These are phyloP conservation scores for Gortyna flavago DNA, from an alignment of 2,888 invertebrate genomes.

Conservation along the genomic window DNA sequence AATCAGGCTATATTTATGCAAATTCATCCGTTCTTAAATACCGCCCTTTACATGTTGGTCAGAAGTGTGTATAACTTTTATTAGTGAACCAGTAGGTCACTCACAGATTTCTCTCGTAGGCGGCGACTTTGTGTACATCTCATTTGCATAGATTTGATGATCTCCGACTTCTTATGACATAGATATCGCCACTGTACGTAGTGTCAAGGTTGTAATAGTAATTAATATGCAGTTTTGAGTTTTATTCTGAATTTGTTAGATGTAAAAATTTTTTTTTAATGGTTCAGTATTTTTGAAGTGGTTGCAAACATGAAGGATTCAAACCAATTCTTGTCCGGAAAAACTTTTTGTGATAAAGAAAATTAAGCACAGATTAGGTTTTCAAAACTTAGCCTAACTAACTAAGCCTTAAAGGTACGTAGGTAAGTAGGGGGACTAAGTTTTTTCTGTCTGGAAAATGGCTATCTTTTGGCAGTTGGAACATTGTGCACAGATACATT, in stretches of 20 bases:
- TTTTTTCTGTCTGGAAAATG: background rate
- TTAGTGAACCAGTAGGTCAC: constrained; percentile 59
- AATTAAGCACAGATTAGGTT: background rate
- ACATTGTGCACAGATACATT: background rate
- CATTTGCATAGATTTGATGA: constrained; percentile 53
- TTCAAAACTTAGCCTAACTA: too few relatives aligned
- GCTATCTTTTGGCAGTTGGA: background rate
- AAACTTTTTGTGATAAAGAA: background rate
- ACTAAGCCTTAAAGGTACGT: background rate
- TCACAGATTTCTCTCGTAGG: constrained; percentile 45
- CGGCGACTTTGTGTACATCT: constrained; percentile 36
- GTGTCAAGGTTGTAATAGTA: constrained; percentile 36
- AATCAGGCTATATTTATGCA: background rate
- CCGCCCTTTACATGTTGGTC: constrained; percentile 19
- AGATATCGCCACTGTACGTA: constrained; percentile 28
- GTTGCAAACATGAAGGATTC: background rate
- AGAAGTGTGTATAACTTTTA: constrained; percentile 30
- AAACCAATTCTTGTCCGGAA: background rate
- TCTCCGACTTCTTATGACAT: constrained; percentile 18
- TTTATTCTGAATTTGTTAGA: background rate
- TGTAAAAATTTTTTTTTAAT: constrained; percentile 1
- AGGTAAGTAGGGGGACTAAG: background rate
- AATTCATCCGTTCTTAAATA: background rate
- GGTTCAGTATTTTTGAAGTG: background rate
- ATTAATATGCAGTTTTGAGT: constrained; percentile 3